A percentile compares a stretch with the other conserved stretches of the same genome.
Conservation (phyloP, 92 coral and sea anemone species). For the Scolanthus callimorphus region DNA sequence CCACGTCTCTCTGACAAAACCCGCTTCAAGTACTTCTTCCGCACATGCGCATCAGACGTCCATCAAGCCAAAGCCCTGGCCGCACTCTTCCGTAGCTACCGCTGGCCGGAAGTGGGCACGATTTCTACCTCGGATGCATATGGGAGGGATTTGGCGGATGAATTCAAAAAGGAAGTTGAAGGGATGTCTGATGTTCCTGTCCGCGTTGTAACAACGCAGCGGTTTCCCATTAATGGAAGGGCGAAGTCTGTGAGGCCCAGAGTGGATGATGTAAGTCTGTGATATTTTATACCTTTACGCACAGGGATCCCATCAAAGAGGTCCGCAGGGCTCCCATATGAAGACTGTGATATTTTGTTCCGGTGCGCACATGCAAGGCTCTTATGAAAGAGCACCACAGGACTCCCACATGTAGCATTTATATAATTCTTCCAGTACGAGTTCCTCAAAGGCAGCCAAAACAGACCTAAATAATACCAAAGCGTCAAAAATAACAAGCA, state of each 20-base stretch:
- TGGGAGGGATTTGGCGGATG: conserved; percentile 83
- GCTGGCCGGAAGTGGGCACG: conserved; percentile 91
- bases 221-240: conserved; percentile 82
- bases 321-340: no score
- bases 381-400: no score
- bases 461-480: no score
- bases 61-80: conserved; percentile 90
- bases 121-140: conserved; percentile 88
- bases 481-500: no score
- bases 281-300: no score
- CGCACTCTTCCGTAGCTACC: conserved; percentile 74
- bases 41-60: conserved; percentile 86
- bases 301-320: no score
- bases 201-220: conserved; percentile 74
- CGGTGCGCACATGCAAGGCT: no score
- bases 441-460: no score
- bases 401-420: no score
- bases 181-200: conserved; percentile 83
- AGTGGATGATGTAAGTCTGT: conserved; percentile 79
- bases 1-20: conserved; percentile 86
- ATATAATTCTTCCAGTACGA: no score
- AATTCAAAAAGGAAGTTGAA: conserved; percentile 71
- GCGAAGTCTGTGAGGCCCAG: conserved; percentile 92
- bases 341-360: no score
- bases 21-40: conserved; percentile 85